Evolutionary conservation across 2,113 vertebrate genomes (phyloP), one percentile per base, ranked within the genome.

Genomic region (Gambusia holbrooki): DNA sequence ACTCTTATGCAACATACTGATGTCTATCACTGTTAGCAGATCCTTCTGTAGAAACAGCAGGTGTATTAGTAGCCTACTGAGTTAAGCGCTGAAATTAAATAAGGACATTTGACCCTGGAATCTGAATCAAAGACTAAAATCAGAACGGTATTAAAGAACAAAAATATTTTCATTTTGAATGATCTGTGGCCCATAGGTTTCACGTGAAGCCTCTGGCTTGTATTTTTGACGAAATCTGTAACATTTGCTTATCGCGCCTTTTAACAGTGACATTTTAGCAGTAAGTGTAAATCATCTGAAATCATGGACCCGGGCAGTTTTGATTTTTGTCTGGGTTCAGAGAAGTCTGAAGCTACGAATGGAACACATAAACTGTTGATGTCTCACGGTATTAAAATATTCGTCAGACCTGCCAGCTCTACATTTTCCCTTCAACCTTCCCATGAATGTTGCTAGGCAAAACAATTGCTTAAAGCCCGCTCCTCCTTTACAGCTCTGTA

Each of bases 361-460:
- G 88, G 92, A 93, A 92, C 91, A 84, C 87, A 90, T 83, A 85
- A 92, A 88, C 88, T 89, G 89, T 91, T 91, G 87, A 90, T 88
- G 82, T 91, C 88, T 93, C 87, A 85, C 32, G 75, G 88, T 92
- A 90, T 92, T 89, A 91, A 93, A 93, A 86, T 90, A 93, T 89
- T 91, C 79, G 28, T 58, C 7, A 40, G 27, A 86, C 75, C 90
- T 93, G 91, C 92, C 92, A 92, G 90, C 66, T 40, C 80, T 84
- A 79, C 92, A 86, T 88, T 89, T 92, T 91, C 88, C 84, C 81
- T 82, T 88, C 89, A 78, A 89, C 83, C 82, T 86, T 89, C 86
- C 90, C 77, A 80, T 90, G 80, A 82, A 88, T 87, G 91, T 93
- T 94, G 88, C 91, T 90, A 91, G 73, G 89, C 85, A 87, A 92